phyloP scores from a whole-genome alignment of 2,888 invertebrate species.

The Diloba caeruleocephala region DNA sequence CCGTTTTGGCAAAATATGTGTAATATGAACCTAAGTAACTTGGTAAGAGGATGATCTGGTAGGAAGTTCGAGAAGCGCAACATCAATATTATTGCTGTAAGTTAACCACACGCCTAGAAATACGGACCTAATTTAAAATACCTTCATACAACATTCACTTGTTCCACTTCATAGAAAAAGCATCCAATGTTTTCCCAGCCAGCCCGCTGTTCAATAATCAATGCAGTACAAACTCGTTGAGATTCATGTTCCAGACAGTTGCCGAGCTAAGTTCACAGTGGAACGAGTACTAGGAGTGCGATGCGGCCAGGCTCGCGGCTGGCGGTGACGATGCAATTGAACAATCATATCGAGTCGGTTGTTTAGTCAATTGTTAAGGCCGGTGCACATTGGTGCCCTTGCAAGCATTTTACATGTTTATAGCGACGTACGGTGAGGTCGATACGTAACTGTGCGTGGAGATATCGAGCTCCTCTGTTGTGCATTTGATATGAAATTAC shows the following conservation, averaged over 20 bases:
- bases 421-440: background rate
- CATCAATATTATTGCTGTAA: too few relatives aligned
- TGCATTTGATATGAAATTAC: too few relatives aligned
- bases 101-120: too few relatives aligned
- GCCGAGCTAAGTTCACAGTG: background rate
- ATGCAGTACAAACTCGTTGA: slow-evolving; percentile 33
- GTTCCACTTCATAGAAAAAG: slow-evolving; percentile 14
- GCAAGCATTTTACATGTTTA: slow-evolving; percentile 2
- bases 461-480: too few relatives aligned
- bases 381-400: background rate
- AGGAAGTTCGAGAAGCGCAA: too few relatives aligned
- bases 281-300: background rate
- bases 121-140: too few relatives aligned
- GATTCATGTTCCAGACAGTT: slow-evolving; percentile 11
- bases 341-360: slow-evolving; percentile 19
- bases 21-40: too few relatives aligned
- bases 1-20: too few relatives aligned
- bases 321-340: slow-evolving; percentile 21
- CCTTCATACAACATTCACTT: too few relatives aligned
- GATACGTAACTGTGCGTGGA: slow-evolving; percentile 1
- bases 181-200: slow-evolving; percentile 8
- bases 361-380: slow-evolving; percentile 4
- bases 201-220: slow-evolving; percentile 13
- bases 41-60: too few relatives aligned
- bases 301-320: background rate